Conservation (phyloP, 1,140 invertebrate genomes). For the Ctenoplectra terminalis region DNA sequence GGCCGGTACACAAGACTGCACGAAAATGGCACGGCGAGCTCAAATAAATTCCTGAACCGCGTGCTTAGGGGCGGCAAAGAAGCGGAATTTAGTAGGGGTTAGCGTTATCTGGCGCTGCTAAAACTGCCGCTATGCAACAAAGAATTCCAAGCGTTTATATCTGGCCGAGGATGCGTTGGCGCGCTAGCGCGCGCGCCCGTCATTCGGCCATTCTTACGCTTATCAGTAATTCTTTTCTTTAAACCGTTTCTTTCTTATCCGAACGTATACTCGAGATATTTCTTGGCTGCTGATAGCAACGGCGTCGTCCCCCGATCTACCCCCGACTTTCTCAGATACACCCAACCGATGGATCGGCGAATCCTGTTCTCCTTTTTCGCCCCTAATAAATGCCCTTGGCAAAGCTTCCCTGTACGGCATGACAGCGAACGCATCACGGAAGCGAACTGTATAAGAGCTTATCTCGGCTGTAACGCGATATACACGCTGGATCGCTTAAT, state of each 20-base stretch:
- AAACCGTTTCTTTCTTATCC: slow-evolving; percentile 27
- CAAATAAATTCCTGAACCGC: slow-evolving; percentile 36
- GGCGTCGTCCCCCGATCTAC: not conserved
- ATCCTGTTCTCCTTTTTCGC: slow-evolving; percentile 24
- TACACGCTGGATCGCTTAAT: slow-evolving; percentile 3
- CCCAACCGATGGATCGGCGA: not conserved
- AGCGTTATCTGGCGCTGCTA: slow-evolving; percentile 36
- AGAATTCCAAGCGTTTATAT: slow-evolving; percentile 26
- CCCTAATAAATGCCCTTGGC: slow-evolving; percentile 39
- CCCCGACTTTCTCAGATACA: not conserved
- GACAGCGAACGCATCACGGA: slow-evolving; percentile 4
- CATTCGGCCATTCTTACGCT: slow-evolving; percentile 33
- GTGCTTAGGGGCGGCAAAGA: slow-evolving; percentile 19
- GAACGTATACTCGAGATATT: slow-evolving; percentile 1
- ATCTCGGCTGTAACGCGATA: slow-evolving; percentile 24
- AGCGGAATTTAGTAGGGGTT: slow-evolving; percentile 29
- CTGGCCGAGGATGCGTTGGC: not conserved
- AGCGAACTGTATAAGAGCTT: slow-evolving; percentile 28
- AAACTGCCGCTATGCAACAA: slow-evolving; percentile 37
- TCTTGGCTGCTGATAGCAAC: slow-evolving; percentile 21
- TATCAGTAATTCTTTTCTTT: slow-evolving; percentile 38
- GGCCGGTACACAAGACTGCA: not conserved
- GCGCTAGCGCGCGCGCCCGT: not conserved
- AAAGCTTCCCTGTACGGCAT: not conserved
- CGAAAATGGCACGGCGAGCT: not conserved